These are phyloP conservation scores for Tenualosa thibaudeaui DNA, from an alignment of 2,797 vertebrate genomes.

Conservation along the genomic window DNA sequence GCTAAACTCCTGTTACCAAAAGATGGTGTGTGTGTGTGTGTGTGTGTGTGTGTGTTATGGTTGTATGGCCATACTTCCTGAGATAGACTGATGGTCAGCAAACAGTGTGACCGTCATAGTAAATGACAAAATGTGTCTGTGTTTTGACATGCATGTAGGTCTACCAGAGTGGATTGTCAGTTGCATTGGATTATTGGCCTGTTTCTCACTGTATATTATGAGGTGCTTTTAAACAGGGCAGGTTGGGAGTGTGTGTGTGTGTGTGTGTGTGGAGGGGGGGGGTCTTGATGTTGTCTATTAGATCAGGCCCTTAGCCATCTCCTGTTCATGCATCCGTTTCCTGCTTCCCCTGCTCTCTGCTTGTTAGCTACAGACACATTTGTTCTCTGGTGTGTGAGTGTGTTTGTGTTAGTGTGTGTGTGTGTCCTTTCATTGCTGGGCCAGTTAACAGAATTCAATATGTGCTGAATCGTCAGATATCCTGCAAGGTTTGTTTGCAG, in stretches of 20 bases:
- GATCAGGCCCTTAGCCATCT: neutral
- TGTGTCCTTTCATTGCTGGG: constrained; percentile 11
- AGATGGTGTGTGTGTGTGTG: neutral
- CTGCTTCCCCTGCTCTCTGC: constrained; percentile 7
- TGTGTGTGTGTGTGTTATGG: neutral
- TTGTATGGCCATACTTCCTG: too few relatives aligned
- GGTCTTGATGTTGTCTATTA: neutral
- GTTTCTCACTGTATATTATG: too few relatives aligned
- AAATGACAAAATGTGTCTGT: neutral
- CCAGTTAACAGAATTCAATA: constrained; percentile 27
- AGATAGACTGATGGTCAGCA: too few relatives aligned
- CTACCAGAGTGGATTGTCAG: neutral
- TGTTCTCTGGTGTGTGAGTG: neutral
- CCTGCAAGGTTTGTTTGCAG: constrained; percentile 40
- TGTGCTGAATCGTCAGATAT: constrained; percentile 28
- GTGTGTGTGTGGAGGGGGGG: too few relatives aligned
- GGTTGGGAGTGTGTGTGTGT: too few relatives aligned
- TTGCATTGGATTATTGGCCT: neutral
- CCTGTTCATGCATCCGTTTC: constrained; percentile 14
- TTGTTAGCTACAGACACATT: neutral
- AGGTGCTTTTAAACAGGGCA: too few relatives aligned
- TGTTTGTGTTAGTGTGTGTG: neutral
- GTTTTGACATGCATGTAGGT: neutral
- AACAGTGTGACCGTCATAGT: too few relatives aligned
- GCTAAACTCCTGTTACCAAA: neutral